Percentiles rank a stretch among this genome's conserved stretches.
phyloP scores from a whole-genome alignment of 2,113 vertebrate species.

The Propithecus coquereli region DNA sequence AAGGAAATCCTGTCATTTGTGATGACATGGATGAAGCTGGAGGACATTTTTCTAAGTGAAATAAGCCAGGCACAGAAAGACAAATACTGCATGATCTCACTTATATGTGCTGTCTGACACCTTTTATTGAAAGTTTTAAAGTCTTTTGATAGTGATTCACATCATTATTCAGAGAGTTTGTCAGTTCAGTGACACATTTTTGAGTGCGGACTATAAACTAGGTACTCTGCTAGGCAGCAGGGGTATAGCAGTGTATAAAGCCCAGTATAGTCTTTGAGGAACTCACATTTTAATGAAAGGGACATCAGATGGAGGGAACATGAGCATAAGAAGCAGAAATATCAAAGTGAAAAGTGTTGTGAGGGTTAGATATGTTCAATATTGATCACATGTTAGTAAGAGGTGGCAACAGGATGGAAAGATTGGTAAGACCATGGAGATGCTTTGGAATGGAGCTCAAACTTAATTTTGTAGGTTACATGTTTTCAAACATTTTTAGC shows the following conservation, averaged over 20 bases:
- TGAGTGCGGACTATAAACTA: background rate
- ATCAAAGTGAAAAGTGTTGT: background rate
- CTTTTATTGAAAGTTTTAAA: background rate
- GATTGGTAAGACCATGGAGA: background rate
- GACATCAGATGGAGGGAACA: background rate
- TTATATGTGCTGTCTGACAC: background rate
- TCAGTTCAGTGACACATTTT: background rate
- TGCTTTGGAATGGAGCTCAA: background rate
- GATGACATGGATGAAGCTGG: background rate
- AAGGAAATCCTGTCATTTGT: background rate
- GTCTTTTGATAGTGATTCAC: background rate
- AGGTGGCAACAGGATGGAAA: background rate
- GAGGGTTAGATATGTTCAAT: background rate
- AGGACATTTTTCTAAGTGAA: background rate
- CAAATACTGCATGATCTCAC: background rate
- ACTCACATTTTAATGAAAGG: background rate
- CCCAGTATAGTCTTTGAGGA: background rate
- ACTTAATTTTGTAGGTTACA: background rate
- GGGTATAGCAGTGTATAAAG: background rate
- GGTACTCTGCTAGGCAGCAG: background rate
- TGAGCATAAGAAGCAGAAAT: background rate
- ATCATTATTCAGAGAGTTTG: background rate
- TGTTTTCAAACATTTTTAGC: conserved; percentile 6
- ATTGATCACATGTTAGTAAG: background rate
- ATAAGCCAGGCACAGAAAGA: background rate